Conservation (phyloP, 2,888 invertebrate genomes). For the Drosophila hamatofila region DNA sequence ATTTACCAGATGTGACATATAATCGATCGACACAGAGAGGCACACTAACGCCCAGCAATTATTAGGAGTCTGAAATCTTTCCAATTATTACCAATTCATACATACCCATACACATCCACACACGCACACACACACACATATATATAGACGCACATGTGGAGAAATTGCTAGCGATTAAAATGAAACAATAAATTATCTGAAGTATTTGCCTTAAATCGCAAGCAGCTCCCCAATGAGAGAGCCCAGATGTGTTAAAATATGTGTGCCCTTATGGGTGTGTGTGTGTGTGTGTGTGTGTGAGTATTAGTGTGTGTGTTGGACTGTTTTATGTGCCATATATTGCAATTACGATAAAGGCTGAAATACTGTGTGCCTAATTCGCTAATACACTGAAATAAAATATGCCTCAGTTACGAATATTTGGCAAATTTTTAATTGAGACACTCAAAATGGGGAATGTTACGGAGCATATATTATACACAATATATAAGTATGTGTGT, state of each 20-base stretch:
- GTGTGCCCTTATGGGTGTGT: neutral
- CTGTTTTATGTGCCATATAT: slow-evolving; percentile 19
- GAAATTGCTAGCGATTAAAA: slow-evolving; percentile 46
- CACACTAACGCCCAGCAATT: slow-evolving; percentile 9
- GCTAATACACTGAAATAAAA: slow-evolving; percentile 60
- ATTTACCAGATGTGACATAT: neutral
- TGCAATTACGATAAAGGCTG: slow-evolving; percentile 38
- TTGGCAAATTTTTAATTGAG: slow-evolving; percentile 24
- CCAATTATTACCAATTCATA: slow-evolving; percentile 35
- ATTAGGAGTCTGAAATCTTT: slow-evolving; percentile 41
- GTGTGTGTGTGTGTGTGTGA: slow-evolving; percentile 2
- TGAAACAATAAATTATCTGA: slow-evolving; percentile 59
- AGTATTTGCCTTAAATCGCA: slow-evolving; percentile 33
- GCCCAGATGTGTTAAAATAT: slow-evolving; percentile 19
- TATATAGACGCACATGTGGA: slow-evolving; percentile 4
- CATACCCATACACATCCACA: slow-evolving; percentile 8
- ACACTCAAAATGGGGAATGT: slow-evolving; percentile 60
- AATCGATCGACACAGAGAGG: slow-evolving; percentile 2
- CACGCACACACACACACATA: slow-evolving; percentile 1
- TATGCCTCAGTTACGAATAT: neutral
- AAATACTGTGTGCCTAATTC: slow-evolving; percentile 68
- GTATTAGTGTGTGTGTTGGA: slow-evolving; percentile 2
- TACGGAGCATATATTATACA: slow-evolving; percentile 36
- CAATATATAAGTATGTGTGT: slow-evolving; percentile 29
- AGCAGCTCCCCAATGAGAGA: slow-evolving; percentile 15